Evolutionary conservation across 2,888 invertebrate genomes (phyloP).

Genomic region (Eledona agricola): DNA sequence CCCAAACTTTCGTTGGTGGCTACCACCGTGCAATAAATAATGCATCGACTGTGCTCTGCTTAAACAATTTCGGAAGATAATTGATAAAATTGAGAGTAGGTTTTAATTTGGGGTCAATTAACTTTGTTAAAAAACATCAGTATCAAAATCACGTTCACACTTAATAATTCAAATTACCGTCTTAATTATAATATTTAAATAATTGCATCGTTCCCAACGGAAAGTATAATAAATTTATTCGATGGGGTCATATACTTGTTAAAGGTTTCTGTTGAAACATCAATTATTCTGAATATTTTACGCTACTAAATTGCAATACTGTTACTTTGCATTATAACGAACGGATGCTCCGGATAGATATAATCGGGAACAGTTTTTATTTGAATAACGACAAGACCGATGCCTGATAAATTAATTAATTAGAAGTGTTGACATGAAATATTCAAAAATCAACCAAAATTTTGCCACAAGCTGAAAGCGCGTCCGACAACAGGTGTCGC

Average conservation of each 20-base stretch:
- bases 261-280: conserved; percentile 6
- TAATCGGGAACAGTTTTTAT: too few relatives aligned
- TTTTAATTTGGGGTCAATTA: conserved; percentile 20
- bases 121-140: conserved; percentile 19
- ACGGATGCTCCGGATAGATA: conserved; percentile 8
- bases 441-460: too few relatives aligned
- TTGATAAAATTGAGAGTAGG: conserved; percentile 1
- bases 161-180: conserved; percentile 26
- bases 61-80: conserved; percentile 1
- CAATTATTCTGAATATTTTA: conserved; percentile 16
- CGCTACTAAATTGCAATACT: conserved; percentile 9
- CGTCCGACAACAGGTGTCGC: too few relatives aligned
- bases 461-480: too few relatives aligned
- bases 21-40: too few relatives aligned
- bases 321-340: conserved; percentile 10
- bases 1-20: too few relatives aligned
- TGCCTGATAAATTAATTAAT: too few relatives aligned
- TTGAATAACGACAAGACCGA: too few relatives aligned
- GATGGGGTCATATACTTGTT: conserved; percentile 11
- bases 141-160: conserved; percentile 25
- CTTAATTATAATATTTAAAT: conserved; percentile 25
- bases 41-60: conserved; percentile 8
- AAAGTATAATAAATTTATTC: conserved; percentile 17
- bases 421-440: too few relatives aligned
- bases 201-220: conserved; percentile 20